Evolutionary conservation across 2,797 vertebrate genomes (phyloP), one percentile per base, ranked within the genome.

Genomic region (Syncerus caffer): DNA sequence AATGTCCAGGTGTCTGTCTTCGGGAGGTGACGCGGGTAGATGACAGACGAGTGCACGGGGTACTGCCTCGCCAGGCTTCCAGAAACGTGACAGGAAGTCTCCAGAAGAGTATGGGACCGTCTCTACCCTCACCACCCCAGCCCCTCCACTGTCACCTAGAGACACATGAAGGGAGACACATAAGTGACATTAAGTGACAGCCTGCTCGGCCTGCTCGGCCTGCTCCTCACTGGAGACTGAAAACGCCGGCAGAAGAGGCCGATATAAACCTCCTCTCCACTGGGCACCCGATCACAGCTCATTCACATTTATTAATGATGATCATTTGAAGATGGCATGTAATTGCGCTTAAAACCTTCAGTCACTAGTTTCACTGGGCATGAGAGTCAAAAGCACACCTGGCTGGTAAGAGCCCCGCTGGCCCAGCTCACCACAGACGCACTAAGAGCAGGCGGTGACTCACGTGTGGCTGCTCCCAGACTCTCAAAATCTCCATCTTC

Each of bases 401-500:
- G 23, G 34, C 74, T n/a, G 34, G 58, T 23, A 45, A 85, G 38
- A 85, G 55, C n/a, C 76, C 58, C 82, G 2, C 1, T 29, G 64
- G 47, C 64, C 64, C 64, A 12, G 34, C 19, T 38, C 67, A 71
- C 19, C 21, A 85, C 91, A 62, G 15, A 45, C 21, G 38, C 38
- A 42, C 64, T 38, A 50, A 83, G 0, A 60, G 42, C 25, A 55
- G 67, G n/a, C 1, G 0, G 47, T 3, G 34, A 62, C n/a, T 16
- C 34, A 47, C 3, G 2, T 23, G 15, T 55, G 42, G 34, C 92
- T 88, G 57, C 12, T 64, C 85, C 34, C 4, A 38, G 91, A 29
- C 76, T 93, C 93, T 97, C 74, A 19, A 58, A 86, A 57, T 79
- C 51, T 88, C 87, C 67, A 71, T n/a, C 60, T 97, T 94, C 88